Percentiles rank a stretch among this genome's conserved stretches.
Conservation (phyloP, 2,113 vertebrate species). For the human region DNA sequence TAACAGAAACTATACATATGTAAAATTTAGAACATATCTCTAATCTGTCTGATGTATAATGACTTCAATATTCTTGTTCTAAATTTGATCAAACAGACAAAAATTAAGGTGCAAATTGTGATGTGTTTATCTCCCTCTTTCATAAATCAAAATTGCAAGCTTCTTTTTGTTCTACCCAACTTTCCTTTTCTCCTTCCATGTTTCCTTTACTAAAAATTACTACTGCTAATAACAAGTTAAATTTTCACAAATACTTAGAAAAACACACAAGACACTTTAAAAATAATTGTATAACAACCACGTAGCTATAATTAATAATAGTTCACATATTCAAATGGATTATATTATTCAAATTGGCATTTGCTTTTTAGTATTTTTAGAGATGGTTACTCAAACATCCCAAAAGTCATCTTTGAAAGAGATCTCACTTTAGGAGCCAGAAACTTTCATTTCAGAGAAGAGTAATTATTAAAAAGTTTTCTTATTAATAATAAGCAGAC, state of each 20-base stretch:
- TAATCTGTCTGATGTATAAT: background rate
- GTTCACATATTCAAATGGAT: background rate
- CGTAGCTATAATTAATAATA: background rate
- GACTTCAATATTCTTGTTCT: background rate
- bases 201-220: background rate
- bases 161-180: background rate
- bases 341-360: background rate
- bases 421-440: background rate
- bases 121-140: background rate
- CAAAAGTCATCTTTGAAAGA: background rate
- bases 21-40: background rate
- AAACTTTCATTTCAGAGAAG: background rate
- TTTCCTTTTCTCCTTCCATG: background rate
- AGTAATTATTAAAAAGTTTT: background rate
- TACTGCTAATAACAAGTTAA: background rate
- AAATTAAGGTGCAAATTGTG: background rate
- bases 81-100: background rate
- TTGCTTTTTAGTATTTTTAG: background rate
- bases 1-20: background rate
- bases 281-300: background rate
- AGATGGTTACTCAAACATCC: background rate
- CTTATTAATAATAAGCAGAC: background rate
- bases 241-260: background rate
- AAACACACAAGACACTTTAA: background rate
- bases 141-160: background rate